Evolutionary conservation across 2,113 vertebrate genomes (phyloP), one percentile per base, ranked within the genome.

Genomic region (Piprites chloris): DNA sequence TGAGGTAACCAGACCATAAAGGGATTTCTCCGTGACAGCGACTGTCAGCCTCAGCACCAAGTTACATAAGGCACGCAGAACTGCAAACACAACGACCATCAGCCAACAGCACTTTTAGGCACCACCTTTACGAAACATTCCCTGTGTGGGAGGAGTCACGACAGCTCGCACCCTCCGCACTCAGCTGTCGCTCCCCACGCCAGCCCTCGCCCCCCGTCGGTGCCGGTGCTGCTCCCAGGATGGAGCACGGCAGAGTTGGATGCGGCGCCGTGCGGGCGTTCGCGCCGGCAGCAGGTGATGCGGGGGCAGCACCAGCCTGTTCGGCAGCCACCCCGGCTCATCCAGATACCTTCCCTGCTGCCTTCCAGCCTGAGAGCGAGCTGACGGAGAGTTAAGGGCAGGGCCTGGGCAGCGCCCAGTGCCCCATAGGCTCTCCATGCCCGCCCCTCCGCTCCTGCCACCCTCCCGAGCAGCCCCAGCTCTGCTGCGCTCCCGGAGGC

Each of bases 1-100:
- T 4, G n/a, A 7, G 56, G n/a, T 0, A 39, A 41, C 55, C 46
- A 1, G 55, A 63, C 7, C 44, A 6, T 1, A 1, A 17, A 16
- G 22, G 6, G 17, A 24, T 8, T 47, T n/a, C 68, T 24, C 73
- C 3, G 32, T 2, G 68, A 12, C 35, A 13, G 39, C 12, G 30
- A 6, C 56, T 10, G 10, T 2, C 3, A 4, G 44, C 44, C n/a
- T 4, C 11, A 14, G 63, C 69, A 11, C 8, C 26, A 13, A 55
- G 75, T 62, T 3, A 5, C 11, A 5, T 2, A n/a, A 18, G 76
- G 71, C 53, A 47, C 0, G 50, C 59, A 28, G 55, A 10, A 58
- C 46, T 2, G 41, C 35, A 39, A 19, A 23, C 19, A 18, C 55
- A 2, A 2, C 10, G 17, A 4, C 28, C 4, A 9, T 7, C 14